phyloP scores from a whole-genome alignment of 2,113 vertebrate genomes.

The Epinephelus moara region DNA sequence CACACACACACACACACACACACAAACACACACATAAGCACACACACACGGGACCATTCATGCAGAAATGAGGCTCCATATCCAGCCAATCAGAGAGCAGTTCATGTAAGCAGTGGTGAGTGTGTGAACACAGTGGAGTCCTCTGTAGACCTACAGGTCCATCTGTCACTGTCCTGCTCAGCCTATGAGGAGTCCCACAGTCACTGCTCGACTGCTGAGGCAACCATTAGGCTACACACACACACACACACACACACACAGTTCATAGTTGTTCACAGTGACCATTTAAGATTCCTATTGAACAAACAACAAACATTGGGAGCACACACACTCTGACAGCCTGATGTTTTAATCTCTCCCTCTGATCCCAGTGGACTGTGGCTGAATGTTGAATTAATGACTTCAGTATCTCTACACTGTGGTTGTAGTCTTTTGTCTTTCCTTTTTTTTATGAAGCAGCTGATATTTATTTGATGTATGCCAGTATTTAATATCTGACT shows the following conservation, averaged over 20 bases:
- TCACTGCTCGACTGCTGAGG: constrained; percentile 6
- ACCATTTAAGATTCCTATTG: neutral
- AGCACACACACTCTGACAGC: neutral
- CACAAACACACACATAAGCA: neutral
- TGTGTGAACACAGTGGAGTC: constrained; percentile 29
- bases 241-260: neutral
- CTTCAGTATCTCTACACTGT: no score
- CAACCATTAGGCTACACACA: neutral
- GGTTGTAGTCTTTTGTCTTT: no score
- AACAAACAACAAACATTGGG: no score
- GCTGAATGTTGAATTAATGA: neutral
- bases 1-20: neutral
- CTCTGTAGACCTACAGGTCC: constrained; percentile 19
- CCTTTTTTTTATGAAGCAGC: no score
- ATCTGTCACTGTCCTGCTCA: constrained; percentile 35
- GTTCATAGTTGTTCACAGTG: neutral
- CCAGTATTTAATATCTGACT: no score
- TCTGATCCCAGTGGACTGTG: neutral
- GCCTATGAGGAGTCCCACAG: constrained; percentile 1
- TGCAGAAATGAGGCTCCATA: constrained; percentile 13
- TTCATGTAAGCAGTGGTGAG: constrained; percentile 5
- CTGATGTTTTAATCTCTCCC: neutral
- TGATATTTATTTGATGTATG: no score
- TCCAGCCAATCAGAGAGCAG: constrained; percentile 38
- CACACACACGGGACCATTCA: neutral